Percentiles rank a stretch among this genome's conserved stretches.
Evolutionary conservation across 2,113 vertebrate species (phyloP).

Genomic region (Marcusenius ussheri): DNA sequence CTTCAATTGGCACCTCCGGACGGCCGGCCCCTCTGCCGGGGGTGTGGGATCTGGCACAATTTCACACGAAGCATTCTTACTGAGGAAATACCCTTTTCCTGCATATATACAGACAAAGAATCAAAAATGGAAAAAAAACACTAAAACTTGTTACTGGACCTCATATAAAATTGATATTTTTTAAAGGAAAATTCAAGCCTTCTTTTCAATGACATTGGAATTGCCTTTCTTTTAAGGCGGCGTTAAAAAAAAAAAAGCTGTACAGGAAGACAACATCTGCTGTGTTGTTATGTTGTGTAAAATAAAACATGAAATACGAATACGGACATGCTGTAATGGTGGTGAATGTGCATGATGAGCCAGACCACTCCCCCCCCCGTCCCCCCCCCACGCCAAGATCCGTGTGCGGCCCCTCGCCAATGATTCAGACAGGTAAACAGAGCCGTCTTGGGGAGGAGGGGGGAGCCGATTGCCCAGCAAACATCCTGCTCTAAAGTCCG

Average conservation of each 20-base stretch:
- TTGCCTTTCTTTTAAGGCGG: constrained; percentile 74
- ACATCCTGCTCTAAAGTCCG: not conserved
- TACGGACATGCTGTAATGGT: constrained; percentile 41
- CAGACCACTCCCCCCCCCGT: not conserved
- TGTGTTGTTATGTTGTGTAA: constrained; percentile 86
- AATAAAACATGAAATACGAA: constrained; percentile 71
- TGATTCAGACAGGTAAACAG: not conserved
- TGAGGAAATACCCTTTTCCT: constrained; percentile 63
- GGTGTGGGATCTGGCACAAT: constrained; percentile 41
- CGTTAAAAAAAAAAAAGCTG: constrained; percentile 50
- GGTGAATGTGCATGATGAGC: not conserved
- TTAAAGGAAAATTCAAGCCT: constrained; percentile 63
- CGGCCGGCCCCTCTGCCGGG: constrained; percentile 26
- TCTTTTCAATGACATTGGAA: constrained; percentile 68
- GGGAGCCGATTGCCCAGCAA: not conserved
- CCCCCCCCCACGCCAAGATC: not conserved
- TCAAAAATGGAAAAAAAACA: constrained; percentile 29
- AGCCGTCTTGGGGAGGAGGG: not conserved
- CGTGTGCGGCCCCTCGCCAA: not conserved
- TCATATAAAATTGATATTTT: constrained; percentile 82
- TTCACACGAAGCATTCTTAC: constrained; percentile 73
- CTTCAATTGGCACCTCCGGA: constrained; percentile 63
- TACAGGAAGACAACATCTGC: constrained; percentile 78
- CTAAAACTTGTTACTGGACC: constrained; percentile 55
- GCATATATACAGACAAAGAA: constrained; percentile 42